Base-by-base conservation (phyloP, 2,113 vertebrate genomes). In the Serinus canaria region DNA sequence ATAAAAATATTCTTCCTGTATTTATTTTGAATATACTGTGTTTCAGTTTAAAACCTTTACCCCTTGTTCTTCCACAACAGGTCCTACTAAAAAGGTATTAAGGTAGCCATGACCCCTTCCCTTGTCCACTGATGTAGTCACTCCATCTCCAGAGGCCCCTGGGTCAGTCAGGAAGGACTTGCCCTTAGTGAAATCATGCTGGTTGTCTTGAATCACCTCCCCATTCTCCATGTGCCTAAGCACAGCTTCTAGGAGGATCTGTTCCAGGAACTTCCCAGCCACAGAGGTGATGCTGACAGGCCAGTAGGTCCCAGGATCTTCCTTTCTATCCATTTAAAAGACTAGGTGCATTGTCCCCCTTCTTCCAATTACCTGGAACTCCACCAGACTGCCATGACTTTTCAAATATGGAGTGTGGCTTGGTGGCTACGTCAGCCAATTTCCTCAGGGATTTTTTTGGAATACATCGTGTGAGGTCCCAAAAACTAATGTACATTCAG, bases 341-440 rank as follows among this genome's bases (percentile, higher is more conserved):
- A 50, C 0, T 0, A 0, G 2, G 27, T 20, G 5, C 10, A 28
- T 7, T 43, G 4, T 20, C 59, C 44, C n/a, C 7, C 7, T 63
- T 76, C 49, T 67, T 64, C 27, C 23, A 15, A 43, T 47, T 23
- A n/a, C 22, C 10, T 2, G 8, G 9, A 23, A 46, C 15, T 85
- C 53, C 30, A 43, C 2, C 13, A 63, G 43, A 47, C 33, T 68
- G 23, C 22, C 27, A n/a, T 1, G 0, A n/a, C 27, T 53, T 74
- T 64, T 74, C 44, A 74, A 55, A 25, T 39, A n/a, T 16, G 10
- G 13, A 73, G 19, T 53, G 20, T 53, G 27, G 0, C 23, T 39
- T 63, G 15, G 21, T 7, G n/a, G 23, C 15, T 44, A 10, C 16
- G 24, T 25, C 31, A 64, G 18, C 8, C 21, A 35, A 0, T 44